A percentile compares a stretch with the other conserved stretches of the same genome.
Evolutionary conservation across 1,140 invertebrate species (phyloP).

Genomic region (Drosophila azteca): DNA sequence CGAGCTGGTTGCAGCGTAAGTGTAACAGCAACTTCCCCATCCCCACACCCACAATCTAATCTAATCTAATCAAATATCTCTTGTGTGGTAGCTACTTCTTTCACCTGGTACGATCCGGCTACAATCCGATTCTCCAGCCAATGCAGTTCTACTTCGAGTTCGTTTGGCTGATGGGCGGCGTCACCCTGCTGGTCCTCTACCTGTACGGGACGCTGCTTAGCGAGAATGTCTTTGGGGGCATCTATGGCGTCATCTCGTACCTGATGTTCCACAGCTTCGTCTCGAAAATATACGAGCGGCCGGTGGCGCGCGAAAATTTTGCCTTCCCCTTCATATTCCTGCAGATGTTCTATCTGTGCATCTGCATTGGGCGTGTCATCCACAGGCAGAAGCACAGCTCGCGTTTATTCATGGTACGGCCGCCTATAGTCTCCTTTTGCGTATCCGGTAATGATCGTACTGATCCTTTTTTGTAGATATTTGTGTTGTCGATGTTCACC

Average conservation of each 20-base stretch:
- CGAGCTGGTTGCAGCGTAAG: conserved; percentile 76
- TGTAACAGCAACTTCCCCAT: conserved; percentile 8
- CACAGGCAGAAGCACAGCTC: conserved; percentile 58
- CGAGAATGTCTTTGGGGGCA: conserved; percentile 78
- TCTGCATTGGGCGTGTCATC: conserved; percentile 67
- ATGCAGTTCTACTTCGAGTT: conserved; percentile 82
- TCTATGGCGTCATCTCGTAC: conserved; percentile 81
- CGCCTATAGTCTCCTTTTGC: no score
- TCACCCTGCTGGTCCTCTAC: conserved; percentile 79
- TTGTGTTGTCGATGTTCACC: conserved; percentile 69
- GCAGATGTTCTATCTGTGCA: conserved; percentile 79
- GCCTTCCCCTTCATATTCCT: conserved; percentile 81
- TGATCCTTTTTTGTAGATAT: conserved; percentile 47
- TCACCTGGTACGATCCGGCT: conserved; percentile 62
- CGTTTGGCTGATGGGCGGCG: conserved; percentile 78
- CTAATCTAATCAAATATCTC: neutral
- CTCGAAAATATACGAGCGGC: conserved; percentile 76
- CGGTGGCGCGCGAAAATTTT: conserved; percentile 78
- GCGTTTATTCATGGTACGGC: conserved; percentile 61
- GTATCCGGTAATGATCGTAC: neutral
- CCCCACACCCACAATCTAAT: neutral
- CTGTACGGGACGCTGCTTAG: conserved; percentile 77
- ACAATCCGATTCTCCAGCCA: conserved; percentile 71
- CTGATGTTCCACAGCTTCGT: conserved; percentile 82
- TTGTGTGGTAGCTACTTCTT: conserved; percentile 62